phyloP scores from a whole-genome alignment of 2,888 invertebrate genomes.

The Agriopis leucophaearia region DNA sequence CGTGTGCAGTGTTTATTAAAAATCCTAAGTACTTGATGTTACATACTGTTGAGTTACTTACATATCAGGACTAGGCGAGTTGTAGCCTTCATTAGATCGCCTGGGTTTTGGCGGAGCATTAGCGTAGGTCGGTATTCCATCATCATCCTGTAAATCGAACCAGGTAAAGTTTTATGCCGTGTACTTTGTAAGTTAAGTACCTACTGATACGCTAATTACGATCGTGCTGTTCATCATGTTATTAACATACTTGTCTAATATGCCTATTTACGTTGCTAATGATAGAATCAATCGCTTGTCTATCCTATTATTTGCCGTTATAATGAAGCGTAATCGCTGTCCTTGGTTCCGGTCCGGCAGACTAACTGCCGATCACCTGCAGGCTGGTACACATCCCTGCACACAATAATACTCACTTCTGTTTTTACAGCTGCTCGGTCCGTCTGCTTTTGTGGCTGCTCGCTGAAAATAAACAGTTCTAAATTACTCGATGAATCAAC shows the following conservation, averaged over 20 bases:
- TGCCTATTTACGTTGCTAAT: constrained; percentile 36
- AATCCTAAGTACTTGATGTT: not conserved
- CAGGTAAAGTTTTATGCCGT: not conserved
- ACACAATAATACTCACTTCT: constrained; percentile 77
- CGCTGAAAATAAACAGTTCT: constrained; percentile 68
- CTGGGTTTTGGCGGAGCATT: constrained; percentile 96
- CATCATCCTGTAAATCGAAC: constrained; percentile 64
- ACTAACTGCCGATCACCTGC: constrained; percentile 76
- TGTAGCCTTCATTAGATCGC: constrained; percentile 91
- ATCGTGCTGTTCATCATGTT: not conserved
- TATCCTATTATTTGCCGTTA: constrained; percentile 62
- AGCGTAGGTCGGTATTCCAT: constrained; percentile 90
- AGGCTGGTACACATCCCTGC: constrained; percentile 59
- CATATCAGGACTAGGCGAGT: constrained; percentile 91
- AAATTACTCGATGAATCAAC: constrained; percentile 28
- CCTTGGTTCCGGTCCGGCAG: constrained; percentile 80
- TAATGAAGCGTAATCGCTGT: constrained; percentile 70
- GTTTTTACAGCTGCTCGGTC: constrained; percentile 76
- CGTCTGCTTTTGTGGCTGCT: constrained; percentile 69
- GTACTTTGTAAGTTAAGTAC: constrained; percentile 1
- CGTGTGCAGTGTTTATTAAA: constrained; percentile 15
- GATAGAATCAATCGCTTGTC: constrained; percentile 29
- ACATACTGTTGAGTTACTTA: constrained; percentile 56
- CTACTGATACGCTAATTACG: not conserved
- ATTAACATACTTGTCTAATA: constrained; percentile 36